Evolutionary conservation across 92 coral and sea anemone genomes (phyloP), one percentile per base, ranked within the genome.

Genomic region (Porites evermanni): DNA sequence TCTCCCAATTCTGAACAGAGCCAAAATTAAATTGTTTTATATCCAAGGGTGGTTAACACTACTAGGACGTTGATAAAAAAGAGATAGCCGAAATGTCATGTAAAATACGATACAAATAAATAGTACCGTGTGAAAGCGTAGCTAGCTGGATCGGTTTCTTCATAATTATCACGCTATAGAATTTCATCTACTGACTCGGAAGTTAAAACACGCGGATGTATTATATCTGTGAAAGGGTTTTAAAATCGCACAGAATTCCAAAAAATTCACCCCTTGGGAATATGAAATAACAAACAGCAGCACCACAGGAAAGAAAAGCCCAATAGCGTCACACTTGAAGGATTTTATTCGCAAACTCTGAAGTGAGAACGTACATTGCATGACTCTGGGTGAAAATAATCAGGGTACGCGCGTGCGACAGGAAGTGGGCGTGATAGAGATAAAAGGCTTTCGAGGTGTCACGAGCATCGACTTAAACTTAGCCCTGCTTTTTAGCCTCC

Each of bases 401-500:
- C 63, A 7, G 72, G 72, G 29, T 13, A 8, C 85, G 70, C 32
- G 64, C 21, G 87, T 67, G 64, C 68, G 58, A 85, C 83, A 77
- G 88, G 88, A 85, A 85, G 88, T 77, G 70, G 88, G 88, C 88
- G 88, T 85, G 88, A 85, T 6, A 18, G 59, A 74, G 79, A 83
- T 23, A 72, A 74, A 64, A 64, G 87, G 74, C 14, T 61, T 54
- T n/a, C 16, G 80, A 74, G 65, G 79, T 73, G 87, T 73, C 21
- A 64, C 65, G 50, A 69, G 58, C 63, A 50, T 50, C 52, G 26
- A 69, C 13, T 38, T 38, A 29, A 38, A 38, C 47, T 16, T 21
- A 51, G 59, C 71, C 53, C 65, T 53, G 51, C 23, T 75, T 75
- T 26, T 17, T 23, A 58, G 61, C 47, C 70, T 13, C 26, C 44